Evolutionary conservation across 2,797 vertebrate genomes (phyloP), one percentile per base, ranked within the genome.

Genomic region (Dendrocincla tyrannina): DNA sequence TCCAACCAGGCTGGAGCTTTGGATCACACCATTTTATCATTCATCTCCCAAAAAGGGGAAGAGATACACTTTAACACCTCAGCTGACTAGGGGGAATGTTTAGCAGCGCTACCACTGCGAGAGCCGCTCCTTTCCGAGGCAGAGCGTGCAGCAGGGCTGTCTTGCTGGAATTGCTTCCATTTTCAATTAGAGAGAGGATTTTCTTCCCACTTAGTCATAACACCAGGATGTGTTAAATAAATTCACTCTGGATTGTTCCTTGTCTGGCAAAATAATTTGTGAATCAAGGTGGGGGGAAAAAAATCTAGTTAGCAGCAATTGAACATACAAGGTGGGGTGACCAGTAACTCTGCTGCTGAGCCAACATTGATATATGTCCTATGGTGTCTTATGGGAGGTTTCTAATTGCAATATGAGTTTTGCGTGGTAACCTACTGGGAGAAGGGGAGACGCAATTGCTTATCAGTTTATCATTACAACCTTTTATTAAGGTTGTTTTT

Each of bases 401-500:
- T 93, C 93, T 97, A 96, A 97, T 96, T 96, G 92, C 91, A 95
- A 75, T 85, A 81, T 92, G 93, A 91, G 91, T 96, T 97, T 91
- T 89, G 86, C 59, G n/a, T 23, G 50, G 94, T 75, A 96, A 95
- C 95, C 95, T 92, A 74, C 41, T 22, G 97, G 95, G 96, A 96
- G 88, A 89, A 88, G 88, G 74, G 81, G 88, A 85, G 88, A 93
- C 1, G 67, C 93, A 93, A 86, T 94, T 97, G 94, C 94, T 94
- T 97, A 97, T 95, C 95, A 88, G 91, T 97, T 97, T 96, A 97
- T 96, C 97, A 93, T 97, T 95, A 92, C 95, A 96, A 94, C 96
- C 96, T 96, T 97, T 97, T 97, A 97, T 97, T 97, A 97, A 97
- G 90, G 89, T 88, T 96, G 96, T 96, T 97, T 97, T 96, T 96